Evolutionary conservation across 2,113 vertebrate genomes (phyloP).

Genomic region (Trachemys scripta): DNA sequence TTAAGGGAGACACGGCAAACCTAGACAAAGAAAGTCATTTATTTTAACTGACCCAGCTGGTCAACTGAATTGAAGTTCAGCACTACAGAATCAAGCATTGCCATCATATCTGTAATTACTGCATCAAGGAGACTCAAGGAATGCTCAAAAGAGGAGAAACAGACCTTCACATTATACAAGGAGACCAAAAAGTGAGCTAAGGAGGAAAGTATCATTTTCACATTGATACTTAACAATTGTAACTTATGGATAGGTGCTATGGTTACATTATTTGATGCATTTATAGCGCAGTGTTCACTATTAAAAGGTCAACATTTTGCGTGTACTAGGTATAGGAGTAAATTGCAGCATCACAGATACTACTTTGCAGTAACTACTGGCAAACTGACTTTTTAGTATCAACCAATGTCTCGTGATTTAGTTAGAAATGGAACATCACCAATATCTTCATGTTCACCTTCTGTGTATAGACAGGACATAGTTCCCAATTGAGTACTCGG

Average conservation of each 20-base stretch:
- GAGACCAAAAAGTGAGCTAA: conserved; percentile 74
- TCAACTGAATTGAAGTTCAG: conserved; percentile 89
- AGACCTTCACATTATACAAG: conserved; percentile 75
- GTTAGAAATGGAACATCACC: background rate
- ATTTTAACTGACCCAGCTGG: conserved; percentile 85
- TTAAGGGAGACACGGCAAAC: conserved; percentile 80
- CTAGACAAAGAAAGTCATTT: conserved; percentile 85
- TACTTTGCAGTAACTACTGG: background rate
- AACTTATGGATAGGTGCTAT: background rate
- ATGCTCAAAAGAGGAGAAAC: conserved; percentile 77
- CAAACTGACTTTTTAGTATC: background rate
- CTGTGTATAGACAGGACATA: background rate
- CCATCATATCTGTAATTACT: conserved; percentile 83
- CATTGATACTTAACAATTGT: background rate
- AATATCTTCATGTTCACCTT: background rate
- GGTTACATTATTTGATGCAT: background rate
- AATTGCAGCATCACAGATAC: background rate
- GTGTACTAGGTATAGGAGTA: background rate
- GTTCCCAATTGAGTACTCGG: background rate
- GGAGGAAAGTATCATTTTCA: conserved; percentile 63
- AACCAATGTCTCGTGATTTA: background rate
- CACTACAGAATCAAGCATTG: conserved; percentile 74
- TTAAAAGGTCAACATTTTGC: background rate
- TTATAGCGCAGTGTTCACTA: background rate
- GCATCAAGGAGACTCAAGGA: conserved; percentile 83